Conservation (phyloP, 2,113 vertebrate genomes). For the Scalopus aquaticus region DNA sequence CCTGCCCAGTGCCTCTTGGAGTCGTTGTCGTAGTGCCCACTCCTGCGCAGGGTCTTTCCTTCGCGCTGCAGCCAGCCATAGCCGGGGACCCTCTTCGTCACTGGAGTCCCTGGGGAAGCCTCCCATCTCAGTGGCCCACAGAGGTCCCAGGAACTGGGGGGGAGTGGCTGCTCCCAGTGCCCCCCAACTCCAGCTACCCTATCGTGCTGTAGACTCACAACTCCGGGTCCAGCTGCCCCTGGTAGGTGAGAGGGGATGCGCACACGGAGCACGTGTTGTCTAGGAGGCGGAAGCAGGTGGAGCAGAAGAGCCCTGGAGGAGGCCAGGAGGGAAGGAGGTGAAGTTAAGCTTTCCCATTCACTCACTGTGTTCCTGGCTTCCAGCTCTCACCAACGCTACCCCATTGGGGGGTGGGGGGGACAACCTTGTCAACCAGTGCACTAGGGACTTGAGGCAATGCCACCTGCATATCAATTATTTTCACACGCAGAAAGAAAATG, state of each 20-base stretch:
- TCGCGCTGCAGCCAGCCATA: slow-evolving; percentile 66
- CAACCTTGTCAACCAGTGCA: not conserved
- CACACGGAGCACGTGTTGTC: slow-evolving; percentile 85
- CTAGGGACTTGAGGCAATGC: not conserved
- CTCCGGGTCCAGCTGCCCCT: slow-evolving; percentile 84
- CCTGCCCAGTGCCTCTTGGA: not conserved
- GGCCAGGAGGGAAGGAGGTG: rapidly evolving
- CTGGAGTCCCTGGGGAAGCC: slow-evolving; percentile 88
- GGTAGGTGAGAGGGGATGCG: slow-evolving; percentile 80
- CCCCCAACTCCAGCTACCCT: not conserved
- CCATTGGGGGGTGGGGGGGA: not conserved
- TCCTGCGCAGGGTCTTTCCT: not conserved
- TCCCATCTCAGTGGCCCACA: not conserved
- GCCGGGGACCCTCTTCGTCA: slow-evolving; percentile 84
- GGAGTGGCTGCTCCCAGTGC: not conserved
- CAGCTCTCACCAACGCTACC: not conserved
- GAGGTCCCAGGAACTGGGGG: not conserved
- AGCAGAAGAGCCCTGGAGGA: slow-evolving; percentile 86
- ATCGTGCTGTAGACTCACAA: slow-evolving; percentile 83
- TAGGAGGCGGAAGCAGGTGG: slow-evolving; percentile 84
- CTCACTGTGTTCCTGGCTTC: not conserved
- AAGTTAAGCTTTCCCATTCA: not conserved
- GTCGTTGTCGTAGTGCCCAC: not conserved
- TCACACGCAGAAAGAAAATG: not conserved
- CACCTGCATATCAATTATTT: not conserved